A percentile compares a stretch with the other conserved stretches of the same genome.
phyloP scores from a whole-genome alignment of 2,888 invertebrate species.

The Teleiodes luculella region DNA sequence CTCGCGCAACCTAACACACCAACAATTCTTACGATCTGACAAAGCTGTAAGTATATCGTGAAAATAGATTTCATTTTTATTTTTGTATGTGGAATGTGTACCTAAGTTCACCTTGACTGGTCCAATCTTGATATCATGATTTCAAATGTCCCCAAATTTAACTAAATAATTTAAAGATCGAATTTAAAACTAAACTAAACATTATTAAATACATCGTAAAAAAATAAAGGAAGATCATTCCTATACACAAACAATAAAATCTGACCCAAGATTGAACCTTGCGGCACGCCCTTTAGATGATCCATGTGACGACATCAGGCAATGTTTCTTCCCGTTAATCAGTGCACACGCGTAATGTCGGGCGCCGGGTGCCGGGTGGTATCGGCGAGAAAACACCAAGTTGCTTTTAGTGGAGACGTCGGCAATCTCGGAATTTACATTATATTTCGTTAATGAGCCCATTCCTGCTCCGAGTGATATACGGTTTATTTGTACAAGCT shows the following conservation, averaged over 20 bases:
- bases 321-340: slow-evolving; percentile 42
- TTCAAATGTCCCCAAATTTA: too few species aligned
- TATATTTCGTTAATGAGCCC: slow-evolving; percentile 45
- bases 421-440: slow-evolving; percentile 69
- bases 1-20: slow-evolving; percentile 43
- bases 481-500: slow-evolving; percentile 16
- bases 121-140: too few species aligned
- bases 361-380: slow-evolving; percentile 23
- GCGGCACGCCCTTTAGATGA: not conserved
- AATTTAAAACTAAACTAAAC: too few species aligned
- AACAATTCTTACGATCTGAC: not conserved
- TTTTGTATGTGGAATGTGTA: not conserved
- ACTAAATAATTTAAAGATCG: too few species aligned
- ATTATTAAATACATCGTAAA: not conserved
- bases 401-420: slow-evolving; percentile 71
- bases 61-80: too few species aligned
- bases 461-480: slow-evolving; percentile 27
- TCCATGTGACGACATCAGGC: not conserved
- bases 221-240: not conserved
- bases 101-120: too few species aligned
- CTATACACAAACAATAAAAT: not conserved
- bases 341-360: slow-evolving; percentile 45
- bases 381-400: slow-evolving; percentile 50
- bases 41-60: not conserved
- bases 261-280: not conserved